A percentile compares a stretch with the other conserved stretches of the same genome.
Conservation (phyloP, 1,140 invertebrate genomes). For the Apis cerana region DNA sequence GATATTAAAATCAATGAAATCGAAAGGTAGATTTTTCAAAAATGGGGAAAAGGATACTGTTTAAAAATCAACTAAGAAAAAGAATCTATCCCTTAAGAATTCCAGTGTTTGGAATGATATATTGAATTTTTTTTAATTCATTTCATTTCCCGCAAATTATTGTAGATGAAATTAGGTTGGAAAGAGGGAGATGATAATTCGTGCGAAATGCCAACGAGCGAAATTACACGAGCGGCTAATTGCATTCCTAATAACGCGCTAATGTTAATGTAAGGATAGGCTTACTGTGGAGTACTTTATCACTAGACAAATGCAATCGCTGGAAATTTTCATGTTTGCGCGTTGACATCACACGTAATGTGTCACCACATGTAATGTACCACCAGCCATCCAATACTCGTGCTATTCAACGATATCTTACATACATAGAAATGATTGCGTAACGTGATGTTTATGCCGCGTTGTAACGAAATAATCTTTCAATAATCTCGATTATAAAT, state of each 20-base stretch:
- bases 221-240: constrained; percentile 43
- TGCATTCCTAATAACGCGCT: constrained; percentile 55
- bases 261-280: neutral
- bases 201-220: neutral
- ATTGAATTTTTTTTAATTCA: no score
- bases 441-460: no score
- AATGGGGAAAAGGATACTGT: neutral
- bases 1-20: neutral
- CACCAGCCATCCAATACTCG: constrained; percentile 24
- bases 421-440: no score
- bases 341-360: constrained; percentile 15
- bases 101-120: no score
- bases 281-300: constrained; percentile 49
- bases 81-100: no score
- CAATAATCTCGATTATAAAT: no score
- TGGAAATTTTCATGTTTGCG: constrained; percentile 37
- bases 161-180: no score
- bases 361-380: constrained; percentile 20
- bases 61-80: no score
- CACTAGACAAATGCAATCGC: constrained; percentile 22
- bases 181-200: neutral
- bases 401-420: no score
- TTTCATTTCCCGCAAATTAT: no score
- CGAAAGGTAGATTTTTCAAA: no score
- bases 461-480: no score